Conservation (phyloP, 2,113 vertebrate genomes). For the Nerophis lumbriciformis region DNA sequence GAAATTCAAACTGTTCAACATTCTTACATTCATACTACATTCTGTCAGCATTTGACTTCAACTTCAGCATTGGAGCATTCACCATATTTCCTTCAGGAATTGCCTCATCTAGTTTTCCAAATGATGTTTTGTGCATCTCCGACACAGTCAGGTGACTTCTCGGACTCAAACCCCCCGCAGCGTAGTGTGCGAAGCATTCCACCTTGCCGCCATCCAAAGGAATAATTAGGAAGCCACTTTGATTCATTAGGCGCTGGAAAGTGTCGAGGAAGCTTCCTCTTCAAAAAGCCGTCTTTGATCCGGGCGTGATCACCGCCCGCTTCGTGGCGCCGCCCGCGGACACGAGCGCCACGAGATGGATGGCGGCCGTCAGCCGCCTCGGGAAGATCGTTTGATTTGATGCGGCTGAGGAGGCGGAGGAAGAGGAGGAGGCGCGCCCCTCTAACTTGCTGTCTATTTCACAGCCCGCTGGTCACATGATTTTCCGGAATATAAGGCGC, state of each 20-base stretch:
- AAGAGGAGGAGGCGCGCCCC: slow-evolving; percentile 42
- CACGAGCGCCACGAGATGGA: slow-evolving; percentile 46
- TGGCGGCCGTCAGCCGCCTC: slow-evolving; percentile 51
- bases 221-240: slow-evolving; percentile 64
- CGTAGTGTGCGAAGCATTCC: slow-evolving; percentile 37
- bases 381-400: slow-evolving; percentile 56
- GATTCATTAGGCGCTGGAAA: slow-evolving; percentile 64
- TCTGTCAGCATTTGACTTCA: too few relatives aligned
- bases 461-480: slow-evolving; percentile 41
- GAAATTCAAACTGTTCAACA: too few relatives aligned
- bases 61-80: too few relatives aligned
- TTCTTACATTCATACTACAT: too few relatives aligned
- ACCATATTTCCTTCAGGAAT: too few relatives aligned
- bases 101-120: slow-evolving; percentile 17
- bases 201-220: slow-evolving; percentile 32
- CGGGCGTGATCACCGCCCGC: slow-evolving; percentile 43
- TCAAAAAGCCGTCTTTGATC: slow-evolving; percentile 53
- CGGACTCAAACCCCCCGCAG: slow-evolving; percentile 51
- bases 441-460: slow-evolving; percentile 46
- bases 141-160: slow-evolving; percentile 28
- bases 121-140: slow-evolving; percentile 57
- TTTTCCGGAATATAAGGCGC: too few relatives aligned
- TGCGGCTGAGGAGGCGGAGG: slow-evolving; percentile 14
- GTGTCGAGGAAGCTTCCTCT: slow-evolving; percentile 26
- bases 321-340: slow-evolving; percentile 42